phyloP scores from a whole-genome alignment of 2,113 vertebrate species.

The Thymallus thymallus region DNA sequence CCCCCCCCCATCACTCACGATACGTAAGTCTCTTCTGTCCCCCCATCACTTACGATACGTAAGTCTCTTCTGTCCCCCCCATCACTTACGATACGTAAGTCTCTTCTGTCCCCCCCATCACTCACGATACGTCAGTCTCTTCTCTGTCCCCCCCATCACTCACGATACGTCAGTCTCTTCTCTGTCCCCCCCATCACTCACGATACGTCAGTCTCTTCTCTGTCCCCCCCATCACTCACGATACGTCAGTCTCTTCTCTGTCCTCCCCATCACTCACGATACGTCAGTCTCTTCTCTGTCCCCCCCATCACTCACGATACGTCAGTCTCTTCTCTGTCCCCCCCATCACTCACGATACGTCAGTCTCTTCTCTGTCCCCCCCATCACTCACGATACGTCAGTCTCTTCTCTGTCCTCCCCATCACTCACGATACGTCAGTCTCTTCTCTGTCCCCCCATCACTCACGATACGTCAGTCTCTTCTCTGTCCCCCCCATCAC shows the following conservation, averaged over 20 bases:
- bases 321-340: conserved; percentile 53
- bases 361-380: conserved; percentile 54
- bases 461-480: too few species aligned
- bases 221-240: conserved; percentile 35
- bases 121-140: too few species aligned
- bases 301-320: too few species aligned
- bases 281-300: conserved; percentile 53
- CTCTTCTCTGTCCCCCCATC: conserved; percentile 53
- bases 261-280: conserved; percentile 14
- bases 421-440: too few species aligned
- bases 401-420: conserved; percentile 53
- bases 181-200: conserved; percentile 43
- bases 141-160: conserved; percentile 49
- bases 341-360: too few species aligned
- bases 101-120: not conserved
- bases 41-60: too few species aligned
- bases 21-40: too few species aligned
- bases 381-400: too few species aligned
- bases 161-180: conserved; percentile 13
- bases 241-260: conserved; percentile 45
- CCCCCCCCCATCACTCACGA: not conserved
- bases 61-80: not conserved
- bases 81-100: too few species aligned
- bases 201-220: conserved; percentile 30
- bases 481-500: conserved; percentile 51